Evolutionary conservation across 2,797 vertebrate genomes (phyloP).

Genomic region (Florisuga fusca): DNA sequence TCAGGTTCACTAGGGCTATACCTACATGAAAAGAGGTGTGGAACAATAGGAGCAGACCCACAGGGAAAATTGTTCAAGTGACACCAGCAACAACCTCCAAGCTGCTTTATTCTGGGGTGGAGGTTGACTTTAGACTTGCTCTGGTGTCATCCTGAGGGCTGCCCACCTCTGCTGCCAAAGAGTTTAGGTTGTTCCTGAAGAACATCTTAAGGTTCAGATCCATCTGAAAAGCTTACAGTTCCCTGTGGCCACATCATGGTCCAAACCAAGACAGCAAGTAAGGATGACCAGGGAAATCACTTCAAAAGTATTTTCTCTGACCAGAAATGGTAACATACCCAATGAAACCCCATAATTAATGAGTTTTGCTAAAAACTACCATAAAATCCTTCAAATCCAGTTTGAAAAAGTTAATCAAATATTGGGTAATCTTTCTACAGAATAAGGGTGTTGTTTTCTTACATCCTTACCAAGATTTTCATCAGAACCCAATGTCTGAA

Average conservation of each 20-base stretch:
- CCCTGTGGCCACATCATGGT: neutral
- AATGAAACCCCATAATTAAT: neutral
- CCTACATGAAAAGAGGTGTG: neutral
- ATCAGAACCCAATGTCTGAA: neutral
- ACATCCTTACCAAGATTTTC: neutral
- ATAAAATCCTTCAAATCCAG: neutral
- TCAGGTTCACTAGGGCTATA: neutral
- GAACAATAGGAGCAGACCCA: neutral
- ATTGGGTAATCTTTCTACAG: neutral
- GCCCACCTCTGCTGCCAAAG: neutral
- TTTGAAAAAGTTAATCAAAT: neutral
- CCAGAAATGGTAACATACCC: neutral
- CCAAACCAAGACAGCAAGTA: neutral
- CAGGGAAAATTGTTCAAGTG: neutral
- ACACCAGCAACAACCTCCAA: neutral
- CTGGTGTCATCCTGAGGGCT: neutral
- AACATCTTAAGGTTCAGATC: neutral
- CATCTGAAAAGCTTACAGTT: fast-evolving
- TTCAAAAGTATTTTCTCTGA: neutral
- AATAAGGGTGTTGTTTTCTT: neutral
- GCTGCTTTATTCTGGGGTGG: neutral
- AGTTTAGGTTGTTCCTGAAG: neutral
- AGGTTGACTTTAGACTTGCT: neutral
- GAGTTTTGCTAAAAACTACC: neutral
- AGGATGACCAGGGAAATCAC: neutral